Evolutionary conservation across 2,113 vertebrate species (phyloP).

Genomic region (Chionis minor): DNA sequence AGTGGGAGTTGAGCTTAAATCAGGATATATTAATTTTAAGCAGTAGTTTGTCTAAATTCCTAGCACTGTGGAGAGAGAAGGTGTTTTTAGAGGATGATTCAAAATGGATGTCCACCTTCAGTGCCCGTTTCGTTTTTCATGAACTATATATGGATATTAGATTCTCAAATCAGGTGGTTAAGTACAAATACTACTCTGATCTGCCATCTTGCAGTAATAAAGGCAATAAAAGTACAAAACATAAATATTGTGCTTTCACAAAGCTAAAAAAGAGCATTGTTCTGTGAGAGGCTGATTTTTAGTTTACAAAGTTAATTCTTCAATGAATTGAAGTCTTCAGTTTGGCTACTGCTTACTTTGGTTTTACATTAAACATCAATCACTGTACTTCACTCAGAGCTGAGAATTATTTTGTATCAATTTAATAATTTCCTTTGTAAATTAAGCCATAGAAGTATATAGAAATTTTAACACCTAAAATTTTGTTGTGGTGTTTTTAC

Average conservation of each 20-base stretch:
- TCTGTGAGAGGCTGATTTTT: not conserved
- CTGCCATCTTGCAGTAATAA: not conserved
- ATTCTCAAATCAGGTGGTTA: not conserved
- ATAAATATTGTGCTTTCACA: not conserved
- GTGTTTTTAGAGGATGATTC: not conserved
- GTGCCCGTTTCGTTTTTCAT: not conserved
- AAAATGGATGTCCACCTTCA: not conserved
- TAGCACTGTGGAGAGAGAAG: not conserved
- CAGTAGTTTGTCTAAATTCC: not conserved
- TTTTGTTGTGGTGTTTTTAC: not conserved
- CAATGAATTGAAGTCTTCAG: not conserved
- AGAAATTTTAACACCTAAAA: not conserved
- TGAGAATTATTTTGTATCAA: not conserved
- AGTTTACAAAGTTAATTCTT: not conserved
- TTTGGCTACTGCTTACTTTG: not conserved
- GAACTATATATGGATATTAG: not conserved
- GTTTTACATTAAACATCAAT: not conserved
- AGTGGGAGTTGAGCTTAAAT: not conserved
- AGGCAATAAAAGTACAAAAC: not conserved
- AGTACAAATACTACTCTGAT: not conserved
- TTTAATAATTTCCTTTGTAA: not conserved
- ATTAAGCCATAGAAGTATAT: not conserved
- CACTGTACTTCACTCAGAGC: not conserved
- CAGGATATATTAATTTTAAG: not conserved
- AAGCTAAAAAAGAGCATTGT: not conserved